These are phyloP conservation scores for Drosophila nannoptera DNA, from an alignment of 1,140 invertebrate species.

Conservation along the genomic window DNA sequence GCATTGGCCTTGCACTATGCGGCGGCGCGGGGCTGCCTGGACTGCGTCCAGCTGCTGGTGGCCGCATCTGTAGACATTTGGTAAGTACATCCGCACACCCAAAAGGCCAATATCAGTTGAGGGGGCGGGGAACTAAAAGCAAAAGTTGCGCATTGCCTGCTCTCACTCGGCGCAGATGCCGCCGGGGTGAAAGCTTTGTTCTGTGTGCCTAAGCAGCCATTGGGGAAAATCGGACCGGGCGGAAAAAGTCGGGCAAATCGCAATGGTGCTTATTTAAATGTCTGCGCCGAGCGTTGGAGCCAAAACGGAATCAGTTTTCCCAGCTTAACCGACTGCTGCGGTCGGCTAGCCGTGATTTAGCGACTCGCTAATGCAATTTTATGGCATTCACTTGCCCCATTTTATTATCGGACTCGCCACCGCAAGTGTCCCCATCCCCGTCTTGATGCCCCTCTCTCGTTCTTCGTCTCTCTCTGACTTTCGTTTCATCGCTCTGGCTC, in stretches of 20 bases:
- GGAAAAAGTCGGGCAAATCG: slow-evolving; percentile 16
- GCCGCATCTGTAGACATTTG: slow-evolving; percentile 87
- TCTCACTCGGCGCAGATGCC: not conserved
- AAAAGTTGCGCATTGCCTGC: slow-evolving; percentile 22
- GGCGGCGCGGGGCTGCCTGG: slow-evolving; percentile 89
- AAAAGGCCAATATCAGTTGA: not conserved
- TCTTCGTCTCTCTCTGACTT: not conserved
- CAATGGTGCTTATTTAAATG: slow-evolving; percentile 26
- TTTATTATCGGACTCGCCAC: slow-evolving; percentile 27
- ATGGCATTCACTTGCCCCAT: slow-evolving; percentile 38
- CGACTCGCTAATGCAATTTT: slow-evolving; percentile 30
- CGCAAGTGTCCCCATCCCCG: slow-evolving; percentile 14
- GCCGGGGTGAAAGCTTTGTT: slow-evolving; percentile 39
- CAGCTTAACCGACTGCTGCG: slow-evolving; percentile 12
- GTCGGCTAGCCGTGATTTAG: slow-evolving; percentile 25
- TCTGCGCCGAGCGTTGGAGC: slow-evolving; percentile 25
- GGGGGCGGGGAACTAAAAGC: slow-evolving; percentile 29
- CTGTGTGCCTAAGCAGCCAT: slow-evolving; percentile 13
- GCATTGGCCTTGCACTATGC: slow-evolving; percentile 91
- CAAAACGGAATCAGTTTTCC: slow-evolving; percentile 30
- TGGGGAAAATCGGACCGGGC: not conserved
- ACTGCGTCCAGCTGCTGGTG: slow-evolving; percentile 89
- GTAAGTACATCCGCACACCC: slow-evolving; percentile 80
- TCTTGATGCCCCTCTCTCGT: not conserved
- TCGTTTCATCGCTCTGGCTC: not conserved